These are phyloP conservation scores for Cynopterus sphinx DNA, from an alignment of 2,797 vertebrate species.

Conservation along the genomic window DNA sequence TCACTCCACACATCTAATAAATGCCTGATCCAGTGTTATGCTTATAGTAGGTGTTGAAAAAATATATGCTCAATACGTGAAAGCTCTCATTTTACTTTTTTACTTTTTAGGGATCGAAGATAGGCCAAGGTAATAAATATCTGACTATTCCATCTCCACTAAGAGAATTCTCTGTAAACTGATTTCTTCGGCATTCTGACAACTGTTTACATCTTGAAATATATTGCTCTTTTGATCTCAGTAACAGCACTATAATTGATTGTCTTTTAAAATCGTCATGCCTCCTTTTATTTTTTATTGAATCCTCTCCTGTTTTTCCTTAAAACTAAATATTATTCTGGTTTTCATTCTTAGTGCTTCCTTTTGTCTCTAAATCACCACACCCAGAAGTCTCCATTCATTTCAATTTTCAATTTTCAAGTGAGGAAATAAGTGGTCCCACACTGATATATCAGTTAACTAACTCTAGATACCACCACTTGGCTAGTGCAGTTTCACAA, in stretches of 20 bases:
- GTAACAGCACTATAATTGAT: background rate
- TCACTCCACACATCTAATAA: background rate
- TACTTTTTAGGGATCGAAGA: background rate
- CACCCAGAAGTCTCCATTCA: background rate
- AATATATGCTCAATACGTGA: background rate
- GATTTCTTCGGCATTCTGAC: conserved; percentile 24
- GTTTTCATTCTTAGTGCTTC: background rate
- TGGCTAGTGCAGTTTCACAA: background rate
- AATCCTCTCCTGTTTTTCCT: background rate
- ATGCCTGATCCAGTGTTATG: background rate
- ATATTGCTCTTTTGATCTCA: background rate
- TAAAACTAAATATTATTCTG: background rate
- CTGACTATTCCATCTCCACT: background rate
- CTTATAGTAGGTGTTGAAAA: background rate
- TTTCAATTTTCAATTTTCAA: background rate
- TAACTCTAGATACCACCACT: background rate
- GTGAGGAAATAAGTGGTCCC: background rate
- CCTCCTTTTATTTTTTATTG: background rate
- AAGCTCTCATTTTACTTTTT: background rate
- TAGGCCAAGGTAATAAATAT: background rate
- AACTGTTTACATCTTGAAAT: background rate
- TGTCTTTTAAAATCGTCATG: background rate
- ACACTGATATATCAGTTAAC: background rate
- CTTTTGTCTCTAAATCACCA: background rate
- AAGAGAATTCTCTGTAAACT: background rate